Evolutionary conservation across 2,888 invertebrate species (phyloP).

Genomic region (Mythimna lalbum): DNA sequence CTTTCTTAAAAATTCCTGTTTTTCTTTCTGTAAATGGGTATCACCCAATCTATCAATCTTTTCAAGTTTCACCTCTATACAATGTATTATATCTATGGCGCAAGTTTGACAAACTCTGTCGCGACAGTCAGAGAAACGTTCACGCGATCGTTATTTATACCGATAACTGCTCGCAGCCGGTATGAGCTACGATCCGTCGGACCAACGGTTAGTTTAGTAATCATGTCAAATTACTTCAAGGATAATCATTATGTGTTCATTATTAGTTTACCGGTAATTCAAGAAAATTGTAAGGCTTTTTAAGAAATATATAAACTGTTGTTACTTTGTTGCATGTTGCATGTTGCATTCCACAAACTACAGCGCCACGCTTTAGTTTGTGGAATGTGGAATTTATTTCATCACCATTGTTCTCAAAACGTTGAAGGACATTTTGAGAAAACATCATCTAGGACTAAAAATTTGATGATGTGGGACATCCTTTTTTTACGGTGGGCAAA

Average conservation of each 20-base stretch:
- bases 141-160: slow-evolving; percentile 69
- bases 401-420: no score
- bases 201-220: slow-evolving; percentile 52
- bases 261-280: slow-evolving; percentile 54
- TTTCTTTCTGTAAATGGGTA: no score
- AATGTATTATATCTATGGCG: slow-evolving; percentile 21
- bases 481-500: no score
- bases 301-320: slow-evolving; percentile 10
- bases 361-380: no score
- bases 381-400: no score
- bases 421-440: not conserved
- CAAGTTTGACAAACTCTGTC: slow-evolving; percentile 63
- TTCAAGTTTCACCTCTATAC: not conserved
- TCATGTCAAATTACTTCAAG: slow-evolving; percentile 63
- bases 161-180: slow-evolving; percentile 46
- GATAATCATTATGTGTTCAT: slow-evolving; percentile 59
- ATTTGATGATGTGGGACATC: no score
- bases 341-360: no score
- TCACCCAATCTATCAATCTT: no score
- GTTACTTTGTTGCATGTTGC: slow-evolving; percentile 4
- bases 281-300: slow-evolving; percentile 35
- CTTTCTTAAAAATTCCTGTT: no score
- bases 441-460: no score
- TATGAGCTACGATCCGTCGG: slow-evolving; percentile 30
- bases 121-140: slow-evolving; percentile 55